Evolutionary conservation across 2,888 invertebrate genomes (phyloP), one percentile per base, ranked within the genome.

Genomic region (Melipona bicolor): DNA sequence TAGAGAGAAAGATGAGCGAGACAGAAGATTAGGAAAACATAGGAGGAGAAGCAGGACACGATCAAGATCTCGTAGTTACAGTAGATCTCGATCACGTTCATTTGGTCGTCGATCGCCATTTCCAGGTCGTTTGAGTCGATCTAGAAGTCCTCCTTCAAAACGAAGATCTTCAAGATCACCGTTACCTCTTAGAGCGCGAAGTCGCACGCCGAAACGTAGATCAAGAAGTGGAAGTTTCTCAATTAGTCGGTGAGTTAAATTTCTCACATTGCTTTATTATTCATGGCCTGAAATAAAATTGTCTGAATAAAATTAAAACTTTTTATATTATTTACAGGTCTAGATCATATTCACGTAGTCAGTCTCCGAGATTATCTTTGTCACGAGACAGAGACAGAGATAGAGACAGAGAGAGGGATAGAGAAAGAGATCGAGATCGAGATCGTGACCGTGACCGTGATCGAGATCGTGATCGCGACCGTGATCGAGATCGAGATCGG

Each of bases 1-100:
- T 92, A 96, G 97, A 87, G 98, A 98, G 94, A 98, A 98, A 94
- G 97, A 97, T 94, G 97, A 97, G 95, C 95, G 96, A 67, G 96
- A 97, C 86, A 95, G 96, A 89, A 95, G 96, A 76, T 96, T 96
- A 89, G 95, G 96, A 81, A 96, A 96, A 91, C 96, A 97, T 76
- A 95, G 97, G 83, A 93, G 95, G 67, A 95, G 95, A 85, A 95
- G 95, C 69, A 95, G 95, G 82, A 94, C 95, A 50, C 93, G 95
- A 75, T 94, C 95, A 36, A 94, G 95, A 91, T 96, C 94, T 91
- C 95, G 95, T 88, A 96, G 95, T 87, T 95, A 93, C 54, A 95
- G 95, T 36, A 90, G 95, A 80, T 95, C 95, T 36, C 93, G 95
- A 81, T 95, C 95, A 4, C 92, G 95, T 21, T 95, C 92, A 27